Conservation (phyloP, 2,888 invertebrate species). For the Cerastoderma edule region DNA sequence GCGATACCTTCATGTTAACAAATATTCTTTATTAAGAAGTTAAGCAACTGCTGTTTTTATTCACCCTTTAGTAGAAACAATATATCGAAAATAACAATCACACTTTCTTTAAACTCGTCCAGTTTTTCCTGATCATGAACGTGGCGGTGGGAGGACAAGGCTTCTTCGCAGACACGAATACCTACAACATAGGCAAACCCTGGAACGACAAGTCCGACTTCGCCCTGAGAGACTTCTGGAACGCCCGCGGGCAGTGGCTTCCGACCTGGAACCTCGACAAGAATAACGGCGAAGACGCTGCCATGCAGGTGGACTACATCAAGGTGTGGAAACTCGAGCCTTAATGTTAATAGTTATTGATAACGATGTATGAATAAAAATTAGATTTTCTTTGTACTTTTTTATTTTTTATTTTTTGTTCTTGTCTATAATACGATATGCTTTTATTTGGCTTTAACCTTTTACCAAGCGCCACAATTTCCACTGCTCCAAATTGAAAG, state of each 20-base stretch:
- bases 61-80: not conserved
- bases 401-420: too few species aligned
- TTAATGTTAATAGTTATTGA: too few species aligned
- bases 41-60: not conserved
- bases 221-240: constrained; percentile 89
- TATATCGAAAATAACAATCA: too few species aligned
- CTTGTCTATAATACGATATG: too few species aligned
- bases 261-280: constrained; percentile 87
- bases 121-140: constrained; percentile 91
- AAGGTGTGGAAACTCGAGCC: constrained; percentile 85
- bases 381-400: too few species aligned
- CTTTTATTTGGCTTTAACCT: too few species aligned
- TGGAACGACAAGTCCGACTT: constrained; percentile 89
- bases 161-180: constrained; percentile 87
- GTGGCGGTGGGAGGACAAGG: constrained; percentile 91
- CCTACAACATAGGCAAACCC: constrained; percentile 87
- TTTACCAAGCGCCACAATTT: too few species aligned
- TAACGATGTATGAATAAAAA: too few species aligned
- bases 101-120: constrained; percentile 71
- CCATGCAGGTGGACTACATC: constrained; percentile 88
- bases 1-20: too few species aligned
- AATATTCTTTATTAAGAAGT: too few species aligned
- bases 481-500: too few species aligned
- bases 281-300: constrained; percentile 85
- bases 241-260: constrained; percentile 86